Percentiles rank a stretch among this genome's conserved stretches.
Conservation (phyloP, 2,888 invertebrate species). For the Stictocephala bisonia region DNA sequence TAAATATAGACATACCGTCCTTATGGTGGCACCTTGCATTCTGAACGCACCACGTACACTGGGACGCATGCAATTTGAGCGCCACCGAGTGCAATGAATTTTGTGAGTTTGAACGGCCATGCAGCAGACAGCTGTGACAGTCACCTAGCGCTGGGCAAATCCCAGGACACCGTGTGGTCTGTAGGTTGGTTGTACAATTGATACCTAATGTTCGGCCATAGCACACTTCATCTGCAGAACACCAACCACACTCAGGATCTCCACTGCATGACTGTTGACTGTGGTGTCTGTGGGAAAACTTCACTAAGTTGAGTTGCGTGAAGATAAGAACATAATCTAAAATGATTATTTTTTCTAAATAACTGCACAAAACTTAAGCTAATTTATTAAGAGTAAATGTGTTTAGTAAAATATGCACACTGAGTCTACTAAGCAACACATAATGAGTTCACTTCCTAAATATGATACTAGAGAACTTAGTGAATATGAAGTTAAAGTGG, state of each 20-base stretch:
- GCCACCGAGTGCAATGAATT: slow-evolving; percentile 70
- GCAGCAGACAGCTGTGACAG: slow-evolving; percentile 91
- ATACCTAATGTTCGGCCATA: slow-evolving; percentile 88
- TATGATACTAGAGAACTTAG: no score
- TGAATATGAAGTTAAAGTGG: no score
- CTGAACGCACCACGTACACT: slow-evolving; percentile 94
- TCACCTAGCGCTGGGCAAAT: slow-evolving; percentile 90
- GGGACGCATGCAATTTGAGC: slow-evolving; percentile 80
- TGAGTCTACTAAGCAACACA: no score
- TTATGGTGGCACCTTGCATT: slow-evolving; percentile 90
- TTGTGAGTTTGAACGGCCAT: slow-evolving; percentile 70
- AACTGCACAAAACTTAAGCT: no score
- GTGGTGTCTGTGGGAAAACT: slow-evolving; percentile 71
- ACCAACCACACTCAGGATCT: slow-evolving; percentile 96
- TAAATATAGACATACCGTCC: slow-evolving; percentile 70
- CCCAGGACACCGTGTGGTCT: slow-evolving; percentile 88
- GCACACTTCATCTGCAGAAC: slow-evolving; percentile 83
- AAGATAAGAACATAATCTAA: no score
- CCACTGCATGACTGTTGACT: slow-evolving; percentile 84
- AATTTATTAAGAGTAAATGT: no score
- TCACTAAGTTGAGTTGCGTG: no score
- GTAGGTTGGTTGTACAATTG: slow-evolving; percentile 90
- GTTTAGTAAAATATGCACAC: no score
- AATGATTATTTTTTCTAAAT: no score
- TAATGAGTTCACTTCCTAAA: no score